Conservation (phyloP, 2,888 invertebrate genomes). For the Euzophera pinguis region DNA sequence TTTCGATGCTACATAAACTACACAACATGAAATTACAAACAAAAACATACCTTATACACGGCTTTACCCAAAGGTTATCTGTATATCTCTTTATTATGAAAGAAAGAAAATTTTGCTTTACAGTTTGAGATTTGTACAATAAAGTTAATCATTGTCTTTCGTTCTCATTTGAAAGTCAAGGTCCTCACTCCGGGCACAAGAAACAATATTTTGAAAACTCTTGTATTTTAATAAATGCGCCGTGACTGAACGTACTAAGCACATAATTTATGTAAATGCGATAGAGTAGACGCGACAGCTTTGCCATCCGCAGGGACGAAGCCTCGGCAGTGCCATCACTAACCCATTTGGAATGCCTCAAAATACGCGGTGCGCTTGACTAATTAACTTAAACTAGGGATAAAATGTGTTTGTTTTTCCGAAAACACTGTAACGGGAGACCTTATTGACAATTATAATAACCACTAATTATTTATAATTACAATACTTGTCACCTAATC, state of each 20-base stretch:
- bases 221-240: not conserved
- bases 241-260: not conserved
- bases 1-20: too few relatives aligned
- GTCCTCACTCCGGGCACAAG: not conserved
- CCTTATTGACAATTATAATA: too few relatives aligned
- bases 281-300: constrained; percentile 2
- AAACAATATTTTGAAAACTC: not conserved
- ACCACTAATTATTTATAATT: too few relatives aligned
- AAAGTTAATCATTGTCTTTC: too few relatives aligned
- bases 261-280: constrained; percentile 2
- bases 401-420: not conserved
- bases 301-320: constrained; percentile 1
- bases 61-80: too few relatives aligned
- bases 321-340: constrained; percentile 1
- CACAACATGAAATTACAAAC: too few relatives aligned
- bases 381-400: constrained; percentile 1
- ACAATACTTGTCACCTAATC: too few relatives aligned
- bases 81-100: too few relatives aligned
- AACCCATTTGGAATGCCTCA: constrained; percentile 4
- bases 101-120: too few relatives aligned
- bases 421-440: not conserved
- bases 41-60: too few relatives aligned
- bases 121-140: too few relatives aligned
- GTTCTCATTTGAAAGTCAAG: too few relatives aligned
- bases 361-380: not conserved